A percentile compares a stretch with the other conserved stretches of the same genome.
Evolutionary conservation across 2,888 invertebrate genomes (phyloP).

Genomic region (Ormyrus rosae): DNA sequence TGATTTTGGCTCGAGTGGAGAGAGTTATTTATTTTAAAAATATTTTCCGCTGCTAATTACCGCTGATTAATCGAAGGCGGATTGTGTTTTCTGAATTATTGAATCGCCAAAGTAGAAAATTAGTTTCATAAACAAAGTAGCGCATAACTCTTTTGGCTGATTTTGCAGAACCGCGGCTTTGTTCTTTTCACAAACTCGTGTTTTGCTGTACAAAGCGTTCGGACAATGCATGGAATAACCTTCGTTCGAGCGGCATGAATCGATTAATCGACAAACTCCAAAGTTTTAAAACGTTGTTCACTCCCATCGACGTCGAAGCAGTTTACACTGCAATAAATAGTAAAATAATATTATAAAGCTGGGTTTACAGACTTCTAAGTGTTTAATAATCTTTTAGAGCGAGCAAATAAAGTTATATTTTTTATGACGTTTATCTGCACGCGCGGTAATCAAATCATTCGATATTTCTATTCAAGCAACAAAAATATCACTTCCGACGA

Average conservation of each 20-base stretch:
- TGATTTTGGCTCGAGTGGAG: not conserved
- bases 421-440: too few relatives aligned
- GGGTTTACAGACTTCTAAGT: too few relatives aligned
- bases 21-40: slow-evolving; percentile 51
- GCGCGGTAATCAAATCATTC: too few relatives aligned
- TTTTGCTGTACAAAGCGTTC: not conserved
- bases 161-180: slow-evolving; percentile 1
- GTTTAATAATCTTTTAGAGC: too few relatives aligned
- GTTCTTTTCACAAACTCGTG: slow-evolving; percentile 15
- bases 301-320: slow-evolving; percentile 11
- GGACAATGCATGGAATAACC: slow-evolving; percentile 18
- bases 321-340: not conserved
- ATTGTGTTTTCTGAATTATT: too few relatives aligned
- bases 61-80: too few relatives aligned
- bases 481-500: too few relatives aligned
- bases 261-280: slow-evolving; percentile 35
- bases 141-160: slow-evolving; percentile 7
- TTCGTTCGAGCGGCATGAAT: slow-evolving; percentile 5
- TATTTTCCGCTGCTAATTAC: too few relatives aligned
- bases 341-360: not conserved
- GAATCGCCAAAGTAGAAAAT: too few relatives aligned
- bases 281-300: slow-evolving; percentile 38
- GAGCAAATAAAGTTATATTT: too few relatives aligned
- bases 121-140: not conserved
- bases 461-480: too few relatives aligned